These are phyloP conservation scores for Lepus townsendii DNA, from an alignment of 2,797 vertebrate species.

Conservation along the genomic window DNA sequence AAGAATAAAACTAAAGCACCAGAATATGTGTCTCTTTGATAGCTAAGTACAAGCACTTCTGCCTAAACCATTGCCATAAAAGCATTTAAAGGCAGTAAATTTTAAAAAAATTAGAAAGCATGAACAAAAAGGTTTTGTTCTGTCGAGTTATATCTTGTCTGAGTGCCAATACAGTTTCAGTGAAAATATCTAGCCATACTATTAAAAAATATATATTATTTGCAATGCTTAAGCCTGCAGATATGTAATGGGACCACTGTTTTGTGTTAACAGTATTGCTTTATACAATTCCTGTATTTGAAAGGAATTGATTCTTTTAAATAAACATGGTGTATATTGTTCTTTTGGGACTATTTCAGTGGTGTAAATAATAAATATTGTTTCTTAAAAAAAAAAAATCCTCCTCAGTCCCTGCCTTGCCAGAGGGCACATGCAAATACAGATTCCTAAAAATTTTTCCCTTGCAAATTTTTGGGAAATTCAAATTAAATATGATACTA, in stretches of 20 bases:
- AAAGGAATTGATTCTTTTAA: conserved; percentile 89
- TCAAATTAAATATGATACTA: background rate
- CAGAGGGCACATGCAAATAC: background rate
- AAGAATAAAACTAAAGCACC: conserved; percentile 74
- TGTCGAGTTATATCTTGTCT: conserved; percentile 86
- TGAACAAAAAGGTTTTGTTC: conserved; percentile 87
- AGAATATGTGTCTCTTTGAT: conserved; percentile 69
- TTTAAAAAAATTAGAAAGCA: conserved; percentile 88
- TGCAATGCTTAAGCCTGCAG: conserved; percentile 88
- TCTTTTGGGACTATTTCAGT: conserved; percentile 90
- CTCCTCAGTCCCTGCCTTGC: background rate
- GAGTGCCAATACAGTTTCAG: conserved; percentile 88
- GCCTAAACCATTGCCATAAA: conserved; percentile 76
- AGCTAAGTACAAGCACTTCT: conserved; percentile 83
- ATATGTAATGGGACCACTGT: conserved; percentile 88
- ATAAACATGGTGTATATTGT: conserved; percentile 90
- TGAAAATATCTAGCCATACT: conserved; percentile 88
- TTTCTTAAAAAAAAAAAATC: conserved; percentile 85
- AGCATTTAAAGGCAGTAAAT: conserved; percentile 79
- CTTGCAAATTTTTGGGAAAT: background rate
- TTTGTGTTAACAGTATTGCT: conserved; percentile 88
- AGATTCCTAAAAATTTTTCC: background rate
- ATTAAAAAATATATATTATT: conserved; percentile 85
- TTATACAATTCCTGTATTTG: conserved; percentile 89
- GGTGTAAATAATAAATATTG: conserved; percentile 91